phyloP scores from a whole-genome alignment of 2,113 vertebrate species.

The Myocastor coypus region DNA sequence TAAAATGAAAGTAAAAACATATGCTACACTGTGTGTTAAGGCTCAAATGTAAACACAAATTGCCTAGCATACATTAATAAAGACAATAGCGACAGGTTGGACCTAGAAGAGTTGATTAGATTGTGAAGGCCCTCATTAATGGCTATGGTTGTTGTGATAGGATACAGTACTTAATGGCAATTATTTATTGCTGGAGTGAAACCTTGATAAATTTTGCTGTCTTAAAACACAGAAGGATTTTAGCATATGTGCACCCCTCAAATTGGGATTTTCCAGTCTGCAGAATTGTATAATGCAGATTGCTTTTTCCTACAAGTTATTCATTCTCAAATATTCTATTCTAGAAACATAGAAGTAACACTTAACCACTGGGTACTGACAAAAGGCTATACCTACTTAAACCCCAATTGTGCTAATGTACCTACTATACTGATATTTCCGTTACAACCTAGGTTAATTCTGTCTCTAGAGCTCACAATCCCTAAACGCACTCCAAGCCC shows the following conservation, averaged over 20 bases:
- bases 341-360: neutral
- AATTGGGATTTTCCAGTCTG: neutral
- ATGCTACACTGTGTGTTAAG: neutral
- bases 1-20: neutral
- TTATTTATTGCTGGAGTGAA: neutral
- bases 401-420: neutral
- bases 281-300: neutral
- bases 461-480: fast-evolving
- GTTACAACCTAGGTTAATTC: neutral
- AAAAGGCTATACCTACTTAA: neutral
- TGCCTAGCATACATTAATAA: neutral
- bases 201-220: neutral
- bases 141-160: neutral
- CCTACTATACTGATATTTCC: neutral
- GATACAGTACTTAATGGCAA: neutral
- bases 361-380: neutral
- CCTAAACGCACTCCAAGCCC: neutral
- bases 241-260: too few species aligned
- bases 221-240: neutral
- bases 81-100: neutral
- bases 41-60: too few species aligned
- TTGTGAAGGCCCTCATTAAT: neutral
- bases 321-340: neutral
- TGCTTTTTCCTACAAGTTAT: too few species aligned
- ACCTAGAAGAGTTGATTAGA: neutral